Evolutionary conservation across 2,113 vertebrate species (phyloP), one percentile per base, ranked within the genome.

Genomic region (Ursus arctos): DNA sequence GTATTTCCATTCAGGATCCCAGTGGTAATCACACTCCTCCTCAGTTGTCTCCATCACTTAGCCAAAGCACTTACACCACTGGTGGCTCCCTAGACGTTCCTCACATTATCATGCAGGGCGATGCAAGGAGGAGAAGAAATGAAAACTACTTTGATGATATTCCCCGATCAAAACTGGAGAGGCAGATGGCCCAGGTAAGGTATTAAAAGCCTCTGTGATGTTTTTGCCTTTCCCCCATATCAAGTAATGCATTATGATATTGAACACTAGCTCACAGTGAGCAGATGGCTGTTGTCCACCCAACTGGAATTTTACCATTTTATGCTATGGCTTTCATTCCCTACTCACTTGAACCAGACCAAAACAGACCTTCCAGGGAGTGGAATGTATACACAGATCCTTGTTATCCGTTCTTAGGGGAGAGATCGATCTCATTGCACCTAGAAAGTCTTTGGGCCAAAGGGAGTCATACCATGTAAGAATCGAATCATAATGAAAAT

Each of bases 81-180:
- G 99, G 99, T 98, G 99, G 99, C 98, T 99, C 99, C 97, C 99
- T 99, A 98, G 99, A 99, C 99, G 99, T 99, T 98, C 99, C 99
- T 98, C 99, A 99, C 99, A 99, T 99, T 99, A 99, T 99, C 99
- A 99, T 99, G 99, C 99, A 99, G 99, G 99, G 99, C 5, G 99
- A 99, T 99, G 99, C 99, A 97, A 99, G 99, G 98, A 99, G 99
- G 98, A 99, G 99, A 99, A 99, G 99, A 99, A 99, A 99, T 98
- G 99, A 99, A 98, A 99, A 99, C 99, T 99, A 99, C 99, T 99
- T 99, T 72, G 99, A 99, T 95, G 99, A 99, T 98, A 99, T 99
- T 98, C 99, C 99, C 93, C 99, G 99, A 98, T 99, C 99, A 98
- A 99, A 99, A 98, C 99, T 99, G 99, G 99, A 99, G 99, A 99